Percentiles rank a stretch among this genome's conserved stretches.
These are phyloP conservation scores for Dugesia japonica DNA, from an alignment of 2,888 invertebrate genomes.

Conservation along the genomic window DNA sequence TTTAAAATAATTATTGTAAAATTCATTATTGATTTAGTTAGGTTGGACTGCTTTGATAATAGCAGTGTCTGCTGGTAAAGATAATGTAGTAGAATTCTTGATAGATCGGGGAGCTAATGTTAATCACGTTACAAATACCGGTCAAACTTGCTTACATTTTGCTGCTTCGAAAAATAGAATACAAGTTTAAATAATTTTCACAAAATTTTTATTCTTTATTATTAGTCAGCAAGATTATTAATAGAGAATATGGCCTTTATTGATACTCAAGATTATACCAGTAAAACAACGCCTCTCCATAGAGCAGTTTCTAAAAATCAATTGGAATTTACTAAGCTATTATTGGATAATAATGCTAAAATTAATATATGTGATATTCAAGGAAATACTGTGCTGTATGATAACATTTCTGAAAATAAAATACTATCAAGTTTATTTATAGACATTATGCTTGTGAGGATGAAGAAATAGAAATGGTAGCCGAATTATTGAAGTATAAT, in stretches of 20 bases:
- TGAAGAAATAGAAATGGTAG: neutral
- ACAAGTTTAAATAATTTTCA: neutral
- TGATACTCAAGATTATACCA: neutral
- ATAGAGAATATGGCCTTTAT: neutral
- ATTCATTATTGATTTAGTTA: neutral
- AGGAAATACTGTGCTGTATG: neutral
- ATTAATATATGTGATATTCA: neutral
- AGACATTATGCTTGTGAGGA: neutral
- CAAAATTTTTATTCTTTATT: neutral
- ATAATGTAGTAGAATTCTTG: neutral
- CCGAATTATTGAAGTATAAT: neutral
- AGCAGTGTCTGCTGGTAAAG: neutral
- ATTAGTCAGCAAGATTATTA: neutral
- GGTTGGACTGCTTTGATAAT: neutral
- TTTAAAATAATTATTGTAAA: neutral
- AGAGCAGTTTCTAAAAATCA: neutral
- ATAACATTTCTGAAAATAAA: no score
- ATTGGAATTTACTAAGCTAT: neutral
- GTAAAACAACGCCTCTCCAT: neutral
- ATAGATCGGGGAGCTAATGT: neutral
- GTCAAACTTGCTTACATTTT: neutral
- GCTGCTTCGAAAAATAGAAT: neutral
- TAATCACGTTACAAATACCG: neutral
- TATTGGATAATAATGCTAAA: neutral
- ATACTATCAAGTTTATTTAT: no score